Percentiles rank a stretch among this genome's conserved stretches.
Conservation (phyloP, 2,113 vertebrate genomes). For the Chroicocephalus ridibundus region DNA sequence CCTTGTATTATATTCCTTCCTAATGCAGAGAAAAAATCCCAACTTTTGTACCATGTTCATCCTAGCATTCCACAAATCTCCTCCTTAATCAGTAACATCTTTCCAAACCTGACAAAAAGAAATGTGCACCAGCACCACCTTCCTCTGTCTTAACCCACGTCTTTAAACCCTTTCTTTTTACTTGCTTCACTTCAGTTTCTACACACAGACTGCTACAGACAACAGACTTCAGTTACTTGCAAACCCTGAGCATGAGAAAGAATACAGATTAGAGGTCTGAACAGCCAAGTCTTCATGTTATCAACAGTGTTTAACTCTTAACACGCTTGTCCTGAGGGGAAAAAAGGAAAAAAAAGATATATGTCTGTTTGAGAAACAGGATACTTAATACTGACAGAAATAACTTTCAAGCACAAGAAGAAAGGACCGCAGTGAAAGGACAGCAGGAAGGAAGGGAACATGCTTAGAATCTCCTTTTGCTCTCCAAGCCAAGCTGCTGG, state of each 20-base stretch:
- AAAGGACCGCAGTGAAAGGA: neutral
- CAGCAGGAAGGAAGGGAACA: neutral
- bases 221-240: neutral
- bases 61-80: neutral
- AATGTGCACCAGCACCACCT: neutral
- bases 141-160: neutral
- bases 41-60: neutral
- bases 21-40: neutral
- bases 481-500: neutral
- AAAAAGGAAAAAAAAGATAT: rapidly evolving
- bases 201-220: neutral
- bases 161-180: neutral
- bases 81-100: neutral
- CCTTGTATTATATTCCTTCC: neutral
- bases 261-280: neutral
- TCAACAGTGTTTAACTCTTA: neutral
- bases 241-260: neutral
- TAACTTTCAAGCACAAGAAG: neutral
- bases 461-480: neutral
- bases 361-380: neutral
- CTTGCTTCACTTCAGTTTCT: neutral
- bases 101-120: neutral
- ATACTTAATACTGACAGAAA: neutral
- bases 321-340: neutral
- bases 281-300: neutral